Base-by-base conservation (phyloP, 2,113 vertebrate species). In the Egretta garzetta region DNA sequence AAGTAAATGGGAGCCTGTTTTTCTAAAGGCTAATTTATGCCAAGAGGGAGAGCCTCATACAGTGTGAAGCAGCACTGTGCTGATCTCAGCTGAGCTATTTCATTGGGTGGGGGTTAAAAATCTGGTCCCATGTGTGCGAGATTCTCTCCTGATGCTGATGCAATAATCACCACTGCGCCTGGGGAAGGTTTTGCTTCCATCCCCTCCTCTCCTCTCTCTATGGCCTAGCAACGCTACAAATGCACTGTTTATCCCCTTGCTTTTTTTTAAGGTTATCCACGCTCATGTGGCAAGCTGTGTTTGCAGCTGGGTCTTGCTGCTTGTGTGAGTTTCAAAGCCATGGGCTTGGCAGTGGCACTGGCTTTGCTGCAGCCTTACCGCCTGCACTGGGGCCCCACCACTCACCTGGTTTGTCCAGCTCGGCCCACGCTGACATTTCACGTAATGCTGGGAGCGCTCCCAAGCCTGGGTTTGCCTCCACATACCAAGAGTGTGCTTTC, bases 291-390 rank as follows among this genome's bases (percentile, higher is more conserved):
- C 35, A 80, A 49, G 23, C 32, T 35, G 22, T 28, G 26, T 32
- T 82, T 56, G 39, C 1, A 4, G 33, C 67, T 79, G 33, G 2
- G 3, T 47, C 62, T 49, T 0, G 0, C 13, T 37, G 11, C 55
- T 43, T 30, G 15, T 13, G 55, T 20, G 32, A 67, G 56, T 33
- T 86, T 37, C 75, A 35, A 53, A 58, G 41, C 27, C 72, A 23
- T 3, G 8, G 35, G 14, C 41, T 66, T 33, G 47, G 41, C 1
- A 1, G 55, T 45, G 66, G 22, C 13, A 3, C 27, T 43, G 64
- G 19, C 7, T 70, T 37, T 79, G 35, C 55, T 6, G 3, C 47
- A 81, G 56, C 47, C 37, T 50, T 43, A 41, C 15, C 53, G 30
- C 11, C 64, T 23, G 24, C 30, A 21, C 6, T 8, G 2, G 32